phyloP scores from a whole-genome alignment of 2,888 invertebrate species.

The Masnerella sp. region DNA sequence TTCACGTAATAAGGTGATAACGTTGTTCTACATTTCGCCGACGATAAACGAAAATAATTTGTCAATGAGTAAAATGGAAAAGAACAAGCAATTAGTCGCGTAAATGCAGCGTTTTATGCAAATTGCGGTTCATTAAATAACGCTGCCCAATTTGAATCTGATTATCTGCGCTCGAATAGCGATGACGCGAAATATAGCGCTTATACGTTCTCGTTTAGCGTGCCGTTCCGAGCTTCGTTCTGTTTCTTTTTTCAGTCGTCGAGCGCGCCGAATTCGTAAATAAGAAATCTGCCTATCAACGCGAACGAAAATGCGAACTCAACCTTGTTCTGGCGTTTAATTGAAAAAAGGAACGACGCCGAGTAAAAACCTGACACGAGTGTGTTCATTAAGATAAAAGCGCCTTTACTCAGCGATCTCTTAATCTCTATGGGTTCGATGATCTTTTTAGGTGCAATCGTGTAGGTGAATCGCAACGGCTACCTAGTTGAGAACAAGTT shows the following conservation, averaged over 20 bases:
- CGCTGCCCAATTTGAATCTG: constrained; percentile 16
- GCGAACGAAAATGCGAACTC: constrained; percentile 28
- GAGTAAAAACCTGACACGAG: constrained; percentile 47
- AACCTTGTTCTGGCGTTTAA: constrained; percentile 44
- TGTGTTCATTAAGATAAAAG: constrained; percentile 66
- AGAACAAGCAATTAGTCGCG: constrained; percentile 29
- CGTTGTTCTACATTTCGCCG: too few species aligned
- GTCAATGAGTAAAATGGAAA: too few species aligned
- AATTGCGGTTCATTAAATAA: constrained; percentile 23
- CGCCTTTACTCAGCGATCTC: constrained; percentile 57
- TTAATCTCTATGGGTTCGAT: constrained; percentile 62
- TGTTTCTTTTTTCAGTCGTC: neutral
- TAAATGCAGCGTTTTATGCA: constrained; percentile 18
- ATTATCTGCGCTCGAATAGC: constrained; percentile 14
- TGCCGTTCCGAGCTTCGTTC: too few species aligned
- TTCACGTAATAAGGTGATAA: too few species aligned
- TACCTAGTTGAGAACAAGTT: too few species aligned
- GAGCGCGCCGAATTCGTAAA: constrained; percentile 46
- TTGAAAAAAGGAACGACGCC: constrained; percentile 39
- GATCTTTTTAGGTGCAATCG: constrained; percentile 66
- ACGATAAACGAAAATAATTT: too few species aligned
- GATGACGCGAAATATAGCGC: neutral
- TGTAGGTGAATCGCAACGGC: constrained; percentile 52
- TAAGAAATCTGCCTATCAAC: constrained; percentile 47
- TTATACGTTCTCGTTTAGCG: too few species aligned